Evolutionary conservation across 2,113 vertebrate genomes (phyloP).

Genomic region (Nibea coibor): DNA sequence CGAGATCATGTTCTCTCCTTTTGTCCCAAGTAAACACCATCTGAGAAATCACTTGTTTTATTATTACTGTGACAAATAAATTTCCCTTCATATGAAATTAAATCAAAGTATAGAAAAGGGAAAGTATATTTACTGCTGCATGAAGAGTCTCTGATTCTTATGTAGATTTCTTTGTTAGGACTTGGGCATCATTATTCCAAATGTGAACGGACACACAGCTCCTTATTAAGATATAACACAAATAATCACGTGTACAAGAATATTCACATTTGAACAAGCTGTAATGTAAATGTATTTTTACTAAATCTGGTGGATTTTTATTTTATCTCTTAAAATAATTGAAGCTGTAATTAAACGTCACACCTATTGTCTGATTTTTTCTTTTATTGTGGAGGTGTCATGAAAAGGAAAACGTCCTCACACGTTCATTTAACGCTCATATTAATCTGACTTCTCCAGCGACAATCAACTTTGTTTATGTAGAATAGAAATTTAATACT

Average conservation of each 20-base stretch:
- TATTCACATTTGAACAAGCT: conserved; percentile 6
- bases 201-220: conserved; percentile 11
- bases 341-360: neutral
- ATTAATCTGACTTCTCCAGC: conserved; percentile 74
- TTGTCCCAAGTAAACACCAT: conserved; percentile 80
- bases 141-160: neutral
- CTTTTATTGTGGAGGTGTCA: neutral
- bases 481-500: conserved; percentile 96
- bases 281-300: neutral
- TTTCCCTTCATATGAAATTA: conserved; percentile 3
- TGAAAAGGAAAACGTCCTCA: conserved; percentile 21
- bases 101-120: neutral
- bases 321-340: neutral
- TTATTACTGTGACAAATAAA: conserved; percentile 22
- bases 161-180: conserved; percentile 40
- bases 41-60: conserved; percentile 35
- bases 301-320: neutral
- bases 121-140: neutral
- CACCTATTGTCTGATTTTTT: neutral
- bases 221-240: conserved; percentile 14
- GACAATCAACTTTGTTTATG: conserved; percentile 97
- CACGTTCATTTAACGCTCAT: conserved; percentile 29
- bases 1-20: conserved; percentile 84
- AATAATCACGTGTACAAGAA: conserved; percentile 17
- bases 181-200: conserved; percentile 2